Conservation (phyloP, 2,888 invertebrate species). For the Lycocerus yunnanus region DNA sequence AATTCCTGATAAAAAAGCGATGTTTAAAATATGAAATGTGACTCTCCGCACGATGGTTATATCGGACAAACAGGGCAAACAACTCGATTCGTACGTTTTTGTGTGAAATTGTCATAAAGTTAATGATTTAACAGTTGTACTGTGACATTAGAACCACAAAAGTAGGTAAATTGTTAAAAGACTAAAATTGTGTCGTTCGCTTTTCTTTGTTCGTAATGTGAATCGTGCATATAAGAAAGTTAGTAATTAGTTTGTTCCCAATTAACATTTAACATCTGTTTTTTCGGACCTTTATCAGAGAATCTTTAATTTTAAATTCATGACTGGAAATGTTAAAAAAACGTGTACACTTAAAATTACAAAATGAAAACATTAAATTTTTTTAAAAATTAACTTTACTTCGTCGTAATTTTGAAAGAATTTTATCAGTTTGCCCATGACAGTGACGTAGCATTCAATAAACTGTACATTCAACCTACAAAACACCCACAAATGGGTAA, state of each 20-base stretch:
- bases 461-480: slow-evolving; percentile 32
- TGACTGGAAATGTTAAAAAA: not conserved
- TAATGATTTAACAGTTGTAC: not conserved
- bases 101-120: not conserved
- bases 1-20: not conserved
- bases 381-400: too few relatives aligned
- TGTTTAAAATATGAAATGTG: not conserved
- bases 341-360: not conserved
- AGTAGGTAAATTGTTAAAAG: not conserved
- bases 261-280: not conserved
- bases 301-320: not conserved
- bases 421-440: not conserved
- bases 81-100: not conserved
- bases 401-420: slow-evolving; percentile 10
- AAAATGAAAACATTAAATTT: not conserved
- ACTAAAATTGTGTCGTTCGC: not conserved
- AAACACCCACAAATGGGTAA: slow-evolving; percentile 31
- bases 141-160: not conserved
- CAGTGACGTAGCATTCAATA: not conserved
- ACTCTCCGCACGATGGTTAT: not conserved
- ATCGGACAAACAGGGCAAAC: not conserved
- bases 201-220: not conserved
- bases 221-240: not conserved
- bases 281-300: not conserved
- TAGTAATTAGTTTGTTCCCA: not conserved